Evolutionary conservation across 2,113 vertebrate genomes (phyloP).

Genomic region (Miniopterus natalensis): DNA sequence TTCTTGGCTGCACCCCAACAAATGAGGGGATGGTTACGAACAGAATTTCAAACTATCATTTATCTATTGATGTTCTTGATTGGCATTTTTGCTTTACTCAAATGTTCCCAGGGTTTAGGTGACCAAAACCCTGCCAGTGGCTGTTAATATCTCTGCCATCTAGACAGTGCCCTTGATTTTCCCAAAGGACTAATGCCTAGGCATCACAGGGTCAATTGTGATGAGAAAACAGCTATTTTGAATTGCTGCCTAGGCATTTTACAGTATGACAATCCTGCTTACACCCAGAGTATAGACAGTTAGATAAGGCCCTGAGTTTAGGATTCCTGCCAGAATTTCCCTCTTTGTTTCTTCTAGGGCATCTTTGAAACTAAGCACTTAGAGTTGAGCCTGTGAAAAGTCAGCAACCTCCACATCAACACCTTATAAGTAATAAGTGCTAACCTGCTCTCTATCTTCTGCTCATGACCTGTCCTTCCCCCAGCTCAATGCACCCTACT

Average conservation of each 20-base stretch:
- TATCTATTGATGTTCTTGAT: not conserved
- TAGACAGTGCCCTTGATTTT: constrained; percentile 26
- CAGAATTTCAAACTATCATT: constrained; percentile 32
- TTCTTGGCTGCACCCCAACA: constrained; percentile 9
- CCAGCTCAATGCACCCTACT: not conserved
- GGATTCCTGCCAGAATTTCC: not conserved
- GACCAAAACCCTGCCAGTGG: constrained; percentile 30
- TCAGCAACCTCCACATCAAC: not conserved
- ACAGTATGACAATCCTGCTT: not conserved
- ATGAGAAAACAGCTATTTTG: constrained; percentile 59
- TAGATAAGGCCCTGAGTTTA: constrained; percentile 27
- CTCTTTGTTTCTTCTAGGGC: not conserved
- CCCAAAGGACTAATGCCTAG: constrained; percentile 45
- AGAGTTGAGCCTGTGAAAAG: not conserved
- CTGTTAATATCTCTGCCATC: constrained; percentile 43
- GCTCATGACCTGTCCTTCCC: not conserved
- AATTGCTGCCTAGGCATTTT: constrained; percentile 52
- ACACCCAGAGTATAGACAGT: constrained; percentile 1
- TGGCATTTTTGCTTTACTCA: constrained; percentile 53
- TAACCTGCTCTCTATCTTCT: not conserved
- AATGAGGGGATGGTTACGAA: not conserved
- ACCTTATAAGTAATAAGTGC: not conserved
- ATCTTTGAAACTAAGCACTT: not conserved
- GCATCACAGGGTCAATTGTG: constrained; percentile 67
- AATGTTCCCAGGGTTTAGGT: constrained; percentile 1